Evolutionary conservation across 2,113 vertebrate species (phyloP).

Genomic region (Lutjanus erythropterus): DNA sequence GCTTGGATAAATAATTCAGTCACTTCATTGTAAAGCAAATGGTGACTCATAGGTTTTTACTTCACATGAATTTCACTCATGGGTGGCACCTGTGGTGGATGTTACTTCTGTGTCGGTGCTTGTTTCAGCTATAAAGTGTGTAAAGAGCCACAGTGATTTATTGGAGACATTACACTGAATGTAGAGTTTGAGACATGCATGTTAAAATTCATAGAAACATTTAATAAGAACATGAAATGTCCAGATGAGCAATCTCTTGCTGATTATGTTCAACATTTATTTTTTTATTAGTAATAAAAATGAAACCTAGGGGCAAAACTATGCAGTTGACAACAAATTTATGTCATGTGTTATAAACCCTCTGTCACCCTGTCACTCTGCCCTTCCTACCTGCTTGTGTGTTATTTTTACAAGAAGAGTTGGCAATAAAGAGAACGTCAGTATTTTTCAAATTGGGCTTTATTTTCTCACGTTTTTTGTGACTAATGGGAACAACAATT

Average conservation of each 20-base stretch:
- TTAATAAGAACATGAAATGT: neutral
- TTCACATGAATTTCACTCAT: neutral
- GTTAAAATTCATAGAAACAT: neutral
- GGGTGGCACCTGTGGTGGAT: neutral
- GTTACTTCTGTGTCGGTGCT: neutral
- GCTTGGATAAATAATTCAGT: conserved; percentile 14
- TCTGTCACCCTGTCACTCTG: neutral
- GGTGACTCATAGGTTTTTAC: conserved; percentile 15
- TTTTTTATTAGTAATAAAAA: neutral
- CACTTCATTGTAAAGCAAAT: neutral
- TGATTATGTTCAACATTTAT: too few relatives aligned
- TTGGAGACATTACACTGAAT: neutral
- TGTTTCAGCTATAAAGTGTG: neutral
- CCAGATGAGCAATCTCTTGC: neutral
- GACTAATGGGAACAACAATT: too few relatives aligned
- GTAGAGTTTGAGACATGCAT: neutral
- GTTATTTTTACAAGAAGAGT: neutral
- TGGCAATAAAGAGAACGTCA: too few relatives aligned
- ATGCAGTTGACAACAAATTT: neutral
- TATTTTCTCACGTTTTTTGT: too few relatives aligned
- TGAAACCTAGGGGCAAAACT: neutral
- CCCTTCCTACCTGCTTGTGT: neutral
- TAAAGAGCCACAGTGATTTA: neutral
- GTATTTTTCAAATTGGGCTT: too few relatives aligned
- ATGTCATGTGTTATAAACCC: neutral